phyloP scores from a whole-genome alignment of 92 coral and sea anemone species.

The Desmophyllum pertusum region DNA sequence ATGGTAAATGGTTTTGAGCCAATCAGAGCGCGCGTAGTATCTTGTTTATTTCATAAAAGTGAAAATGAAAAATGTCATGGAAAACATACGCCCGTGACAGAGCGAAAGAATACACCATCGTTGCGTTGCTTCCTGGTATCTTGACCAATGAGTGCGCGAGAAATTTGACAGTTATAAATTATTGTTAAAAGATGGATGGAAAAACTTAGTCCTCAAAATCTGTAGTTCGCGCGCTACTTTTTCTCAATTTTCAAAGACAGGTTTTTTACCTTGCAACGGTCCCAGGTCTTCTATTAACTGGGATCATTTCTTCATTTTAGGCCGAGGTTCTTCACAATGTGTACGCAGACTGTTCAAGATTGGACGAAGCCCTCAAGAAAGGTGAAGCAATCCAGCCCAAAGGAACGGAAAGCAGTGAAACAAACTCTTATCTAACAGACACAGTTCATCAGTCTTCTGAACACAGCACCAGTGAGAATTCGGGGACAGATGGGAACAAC shows the following conservation, averaged over 20 bases:
- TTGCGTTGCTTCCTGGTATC: too few relatives aligned
- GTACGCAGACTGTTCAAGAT: constrained; percentile 72
- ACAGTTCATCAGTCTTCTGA: constrained; percentile 5
- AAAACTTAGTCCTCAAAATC: too few relatives aligned
- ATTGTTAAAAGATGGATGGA: too few relatives aligned
- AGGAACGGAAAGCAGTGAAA: neutral
- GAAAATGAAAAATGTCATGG: too few relatives aligned
- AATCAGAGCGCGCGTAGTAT: too few relatives aligned
- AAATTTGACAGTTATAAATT: too few relatives aligned
- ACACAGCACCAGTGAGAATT: neutral
- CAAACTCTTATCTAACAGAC: neutral
- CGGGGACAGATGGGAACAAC: constrained; percentile 13
- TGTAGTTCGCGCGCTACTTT: too few relatives aligned
- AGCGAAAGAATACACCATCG: too few relatives aligned
- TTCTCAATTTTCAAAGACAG: neutral
- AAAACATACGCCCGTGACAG: too few relatives aligned
- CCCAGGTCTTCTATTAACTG: neutral
- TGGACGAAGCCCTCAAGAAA: constrained; percentile 79
- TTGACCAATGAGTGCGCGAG: too few relatives aligned
- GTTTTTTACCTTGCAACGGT: neutral
- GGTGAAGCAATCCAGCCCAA: constrained; percentile 48
- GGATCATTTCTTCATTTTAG: constrained; percentile 35
- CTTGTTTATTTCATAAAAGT: too few relatives aligned
- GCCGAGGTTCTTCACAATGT: constrained; percentile 61
- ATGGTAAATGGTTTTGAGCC: too few relatives aligned